Conservation (phyloP, 2,113 vertebrate species). For the Nibea albiflora region DNA sequence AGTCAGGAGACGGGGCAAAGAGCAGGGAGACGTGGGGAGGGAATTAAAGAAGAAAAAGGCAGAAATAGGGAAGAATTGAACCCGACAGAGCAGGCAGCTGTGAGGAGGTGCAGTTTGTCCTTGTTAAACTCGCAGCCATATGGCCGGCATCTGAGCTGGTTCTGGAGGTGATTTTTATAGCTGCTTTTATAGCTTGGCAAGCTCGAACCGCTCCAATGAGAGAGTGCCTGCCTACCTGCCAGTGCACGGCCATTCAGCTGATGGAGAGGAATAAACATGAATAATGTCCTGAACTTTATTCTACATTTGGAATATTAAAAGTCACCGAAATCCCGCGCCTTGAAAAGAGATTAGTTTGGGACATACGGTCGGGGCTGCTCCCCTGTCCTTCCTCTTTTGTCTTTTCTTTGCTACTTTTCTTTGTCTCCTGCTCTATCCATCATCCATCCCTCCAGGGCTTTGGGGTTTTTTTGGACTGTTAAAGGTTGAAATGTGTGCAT, state of each 20-base stretch:
- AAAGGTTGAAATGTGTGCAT: conserved; percentile 39
- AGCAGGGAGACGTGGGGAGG: conserved; percentile 11
- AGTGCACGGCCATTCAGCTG: conserved; percentile 59
- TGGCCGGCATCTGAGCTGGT: conserved; percentile 80
- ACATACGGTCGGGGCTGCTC: neutral
- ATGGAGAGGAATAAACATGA: conserved; percentile 72
- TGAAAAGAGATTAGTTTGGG: conserved; percentile 53
- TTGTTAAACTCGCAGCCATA: conserved; percentile 79
- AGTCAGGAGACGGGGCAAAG: conserved; percentile 6
- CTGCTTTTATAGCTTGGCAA: conserved; percentile 76
- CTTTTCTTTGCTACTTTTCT: conserved; percentile 33
- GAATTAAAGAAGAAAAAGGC: conserved; percentile 12
- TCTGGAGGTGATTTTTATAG: conserved; percentile 80
- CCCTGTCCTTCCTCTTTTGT: conserved; percentile 32
- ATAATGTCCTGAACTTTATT: conserved; percentile 61
- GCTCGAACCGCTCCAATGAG: conserved; percentile 55
- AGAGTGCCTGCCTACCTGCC: conserved; percentile 73
- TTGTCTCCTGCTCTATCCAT: conserved; percentile 47
- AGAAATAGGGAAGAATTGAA: conserved; percentile 28
- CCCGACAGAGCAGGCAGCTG: conserved; percentile 67
- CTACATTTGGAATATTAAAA: conserved; percentile 68
- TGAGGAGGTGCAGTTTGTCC: conserved; percentile 77
- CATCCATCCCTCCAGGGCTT: conserved; percentile 37
- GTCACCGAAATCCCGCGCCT: conserved; percentile 1
- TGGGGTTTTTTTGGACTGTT: conserved; percentile 8